A percentile compares a stretch with the other conserved stretches of the same genome.
Evolutionary conservation across 1,140 invertebrate species (phyloP).

Genomic region (Theocolax elegans): DNA sequence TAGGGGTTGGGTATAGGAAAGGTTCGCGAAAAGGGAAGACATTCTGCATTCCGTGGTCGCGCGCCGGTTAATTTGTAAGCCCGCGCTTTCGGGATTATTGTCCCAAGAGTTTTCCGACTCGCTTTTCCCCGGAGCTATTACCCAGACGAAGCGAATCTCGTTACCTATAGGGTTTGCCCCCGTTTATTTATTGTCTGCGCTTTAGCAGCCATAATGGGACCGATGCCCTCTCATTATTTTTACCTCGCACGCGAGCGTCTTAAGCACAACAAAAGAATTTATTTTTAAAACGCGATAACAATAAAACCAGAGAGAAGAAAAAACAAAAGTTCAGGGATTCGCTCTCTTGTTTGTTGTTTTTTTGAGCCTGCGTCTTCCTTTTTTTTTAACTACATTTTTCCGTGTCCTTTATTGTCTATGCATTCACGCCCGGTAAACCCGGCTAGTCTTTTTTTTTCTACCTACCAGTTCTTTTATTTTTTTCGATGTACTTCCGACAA

Average conservation of each 20-base stretch:
- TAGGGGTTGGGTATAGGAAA: no score
- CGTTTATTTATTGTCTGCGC: conserved; percentile 29
- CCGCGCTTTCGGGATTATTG: conserved; percentile 37
- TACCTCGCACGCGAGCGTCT: conserved; percentile 9
- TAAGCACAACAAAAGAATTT: conserved; percentile 10
- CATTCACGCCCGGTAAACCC: conserved; percentile 11
- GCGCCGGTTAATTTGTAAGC: conserved; percentile 43
- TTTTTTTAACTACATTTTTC: conserved; percentile 23
- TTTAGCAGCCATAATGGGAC: conserved; percentile 3
- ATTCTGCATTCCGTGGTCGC: background rate
- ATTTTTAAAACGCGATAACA: background rate
- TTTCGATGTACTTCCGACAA: conserved; percentile 5
- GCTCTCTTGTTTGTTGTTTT: conserved; percentile 34
- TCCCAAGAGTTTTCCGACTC: conserved; percentile 29
- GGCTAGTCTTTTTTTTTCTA: conserved; percentile 18
- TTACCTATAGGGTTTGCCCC: conserved; percentile 29
- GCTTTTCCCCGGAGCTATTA: background rate
- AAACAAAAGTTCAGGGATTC: background rate
- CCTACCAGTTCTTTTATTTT: conserved; percentile 3
- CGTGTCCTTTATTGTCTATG: conserved; percentile 19
- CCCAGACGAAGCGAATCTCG: conserved; percentile 14
- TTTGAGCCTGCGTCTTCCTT: background rate
- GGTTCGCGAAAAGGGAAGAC: no score
- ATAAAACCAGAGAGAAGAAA: background rate
- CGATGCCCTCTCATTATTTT: conserved; percentile 25